Evolutionary conservation across 2,797 vertebrate genomes (phyloP).

Genomic region (Zenarchopterus dispar): DNA sequence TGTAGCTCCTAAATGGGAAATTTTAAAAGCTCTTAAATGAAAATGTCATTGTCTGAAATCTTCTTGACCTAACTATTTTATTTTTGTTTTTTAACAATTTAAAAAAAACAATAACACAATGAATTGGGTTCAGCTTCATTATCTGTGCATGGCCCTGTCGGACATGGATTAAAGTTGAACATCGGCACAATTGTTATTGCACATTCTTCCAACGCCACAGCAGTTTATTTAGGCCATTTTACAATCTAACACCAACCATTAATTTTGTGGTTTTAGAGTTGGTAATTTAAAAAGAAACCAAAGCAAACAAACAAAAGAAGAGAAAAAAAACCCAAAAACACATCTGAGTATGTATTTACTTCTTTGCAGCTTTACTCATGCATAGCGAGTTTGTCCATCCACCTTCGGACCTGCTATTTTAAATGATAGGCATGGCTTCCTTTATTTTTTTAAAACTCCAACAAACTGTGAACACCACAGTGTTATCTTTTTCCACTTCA

Average conservation of each 20-base stretch:
- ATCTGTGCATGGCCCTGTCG: background rate
- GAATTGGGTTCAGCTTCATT: too few relatives aligned
- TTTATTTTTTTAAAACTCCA: slow-evolving; percentile 63
- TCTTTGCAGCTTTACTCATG: slow-evolving; percentile 13
- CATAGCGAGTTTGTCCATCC: slow-evolving; percentile 32
- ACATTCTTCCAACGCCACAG: too few relatives aligned
- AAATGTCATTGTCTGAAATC: too few relatives aligned
- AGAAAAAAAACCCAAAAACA: slow-evolving; percentile 5
- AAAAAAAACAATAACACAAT: too few relatives aligned
- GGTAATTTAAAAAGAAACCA: background rate
- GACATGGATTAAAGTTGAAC: background rate
- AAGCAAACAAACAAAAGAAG: background rate
- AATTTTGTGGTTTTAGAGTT: background rate
- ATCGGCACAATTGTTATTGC: background rate
- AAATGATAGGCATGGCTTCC: slow-evolving; percentile 42
- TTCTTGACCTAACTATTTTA: too few relatives aligned
- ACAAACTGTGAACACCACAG: slow-evolving; percentile 57
- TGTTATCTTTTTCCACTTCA: slow-evolving; percentile 63
- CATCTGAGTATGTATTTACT: slow-evolving; percentile 6
- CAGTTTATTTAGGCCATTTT: too few relatives aligned
- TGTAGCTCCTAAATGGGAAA: too few relatives aligned
- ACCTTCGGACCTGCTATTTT: slow-evolving; percentile 46
- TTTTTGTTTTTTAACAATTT: too few relatives aligned
- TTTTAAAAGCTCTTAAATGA: too few relatives aligned
- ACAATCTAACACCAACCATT: too few relatives aligned